These are phyloP conservation scores for Orthosia cruda DNA, from an alignment of 2,888 invertebrate genomes.

Conservation along the genomic window DNA sequence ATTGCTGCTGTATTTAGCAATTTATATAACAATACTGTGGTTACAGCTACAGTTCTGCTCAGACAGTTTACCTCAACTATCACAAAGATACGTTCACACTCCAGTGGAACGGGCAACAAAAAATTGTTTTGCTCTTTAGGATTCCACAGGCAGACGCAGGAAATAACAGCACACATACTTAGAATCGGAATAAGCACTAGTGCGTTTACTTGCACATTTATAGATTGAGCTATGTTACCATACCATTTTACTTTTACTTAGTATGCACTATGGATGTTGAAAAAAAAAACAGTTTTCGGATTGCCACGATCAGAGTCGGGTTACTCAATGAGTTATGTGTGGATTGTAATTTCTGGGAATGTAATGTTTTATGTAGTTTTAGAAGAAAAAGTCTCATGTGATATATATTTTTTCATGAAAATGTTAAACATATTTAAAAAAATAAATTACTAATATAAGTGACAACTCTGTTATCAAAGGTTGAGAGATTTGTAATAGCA, in stretches of 20 bases:
- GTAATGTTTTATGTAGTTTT: not conserved
- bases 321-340: not conserved
- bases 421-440: too few relatives aligned
- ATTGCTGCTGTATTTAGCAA: not conserved
- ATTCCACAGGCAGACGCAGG: slow-evolving; percentile 48
- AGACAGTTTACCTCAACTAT: not conserved
- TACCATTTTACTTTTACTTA: slow-evolving; percentile 53
- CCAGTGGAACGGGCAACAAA: slow-evolving; percentile 35
- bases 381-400: too few relatives aligned
- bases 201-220: slow-evolving; percentile 39
- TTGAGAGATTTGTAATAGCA: too few relatives aligned
- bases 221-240: slow-evolving; percentile 50
- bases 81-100: slow-evolving; percentile 9
- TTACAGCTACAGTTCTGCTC: not conserved
- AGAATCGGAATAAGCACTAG: slow-evolving; percentile 32
- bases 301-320: not conserved
- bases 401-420: too few relatives aligned
- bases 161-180: slow-evolving; percentile 62
- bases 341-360: not conserved
- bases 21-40: not conserved
- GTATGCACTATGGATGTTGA: slow-evolving; percentile 8
- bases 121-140: slow-evolving; percentile 42
- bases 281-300: slow-evolving; percentile 47
- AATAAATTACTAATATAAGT: too few relatives aligned
- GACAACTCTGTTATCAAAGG: too few relatives aligned